phyloP scores from a whole-genome alignment of 2,797 vertebrate genomes.

The Tauraco hartlaubi region DNA sequence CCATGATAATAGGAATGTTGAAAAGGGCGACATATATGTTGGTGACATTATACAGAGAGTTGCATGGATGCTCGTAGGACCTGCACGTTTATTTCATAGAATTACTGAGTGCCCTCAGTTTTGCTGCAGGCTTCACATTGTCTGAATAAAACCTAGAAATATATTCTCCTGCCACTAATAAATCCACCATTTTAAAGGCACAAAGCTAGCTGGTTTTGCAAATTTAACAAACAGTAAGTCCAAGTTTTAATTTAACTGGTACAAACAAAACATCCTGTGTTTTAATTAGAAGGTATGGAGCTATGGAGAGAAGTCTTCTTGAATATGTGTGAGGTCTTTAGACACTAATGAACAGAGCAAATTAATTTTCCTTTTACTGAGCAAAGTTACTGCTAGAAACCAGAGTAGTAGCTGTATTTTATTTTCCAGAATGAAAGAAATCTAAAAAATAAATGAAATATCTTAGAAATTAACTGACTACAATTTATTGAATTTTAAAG shows the following conservation, averaged over 20 bases:
- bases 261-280: not conserved
- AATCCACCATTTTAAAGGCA: not conserved
- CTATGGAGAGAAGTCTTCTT: not conserved
- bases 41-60: not conserved
- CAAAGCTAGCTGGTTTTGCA: not conserved
- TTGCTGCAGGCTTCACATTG: not conserved
- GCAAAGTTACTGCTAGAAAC: not conserved
- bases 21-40: not conserved
- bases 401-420: not conserved
- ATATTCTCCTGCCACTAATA: not conserved
- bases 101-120: not conserved
- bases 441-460: not conserved
- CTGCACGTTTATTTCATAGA: not conserved
- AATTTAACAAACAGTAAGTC: not conserved
- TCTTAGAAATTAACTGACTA: not conserved
- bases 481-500: not conserved
- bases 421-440: not conserved
- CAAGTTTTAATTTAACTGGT: not conserved
- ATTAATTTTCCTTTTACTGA: not conserved
- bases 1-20: accelerated
- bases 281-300: not conserved
- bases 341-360: not conserved
- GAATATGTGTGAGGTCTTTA: not conserved
- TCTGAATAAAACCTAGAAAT: not conserved
- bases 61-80: not conserved